Conservation (phyloP, 2,113 vertebrate genomes). For the Vulpes vulpes region DNA sequence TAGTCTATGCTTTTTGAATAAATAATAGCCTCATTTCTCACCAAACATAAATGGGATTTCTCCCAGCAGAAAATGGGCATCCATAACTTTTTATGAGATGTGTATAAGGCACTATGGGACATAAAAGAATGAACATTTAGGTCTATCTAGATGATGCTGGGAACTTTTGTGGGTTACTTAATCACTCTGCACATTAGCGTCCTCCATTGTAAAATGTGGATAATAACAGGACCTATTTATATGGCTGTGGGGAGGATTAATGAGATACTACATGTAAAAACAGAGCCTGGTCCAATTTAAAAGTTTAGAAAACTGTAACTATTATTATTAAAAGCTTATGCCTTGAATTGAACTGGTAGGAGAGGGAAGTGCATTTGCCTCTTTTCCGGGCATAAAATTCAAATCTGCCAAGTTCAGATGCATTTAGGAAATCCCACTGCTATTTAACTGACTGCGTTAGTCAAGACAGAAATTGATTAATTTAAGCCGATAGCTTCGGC, state of each 20-base stretch:
- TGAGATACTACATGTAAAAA: neutral
- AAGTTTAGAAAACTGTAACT: constrained; percentile 25
- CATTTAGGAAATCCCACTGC: neutral
- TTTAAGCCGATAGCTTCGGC: constrained; percentile 51
- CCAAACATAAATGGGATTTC: neutral
- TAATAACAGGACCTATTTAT: neutral
- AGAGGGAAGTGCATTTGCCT: neutral
- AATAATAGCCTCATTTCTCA: neutral
- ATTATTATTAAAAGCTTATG: constrained; percentile 11
- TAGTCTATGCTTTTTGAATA: neutral
- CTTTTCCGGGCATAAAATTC: constrained; percentile 28
- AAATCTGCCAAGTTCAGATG: constrained; percentile 5
- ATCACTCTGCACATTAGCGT: neutral
- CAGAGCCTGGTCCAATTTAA: neutral
- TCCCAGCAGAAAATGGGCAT: neutral
- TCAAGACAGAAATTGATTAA: constrained; percentile 61
- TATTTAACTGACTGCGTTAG: constrained; percentile 49
- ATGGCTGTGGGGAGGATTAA: neutral
- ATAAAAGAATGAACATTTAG: neutral
- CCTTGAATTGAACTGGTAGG: neutral
- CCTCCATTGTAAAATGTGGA: neutral
- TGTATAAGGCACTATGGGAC: neutral
- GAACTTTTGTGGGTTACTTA: neutral
- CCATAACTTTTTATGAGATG: neutral
- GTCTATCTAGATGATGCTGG: neutral